These are phyloP conservation scores for Takifugu bimaculatus DNA, from an alignment of 2,113 vertebrate species.

Conservation along the genomic window DNA sequence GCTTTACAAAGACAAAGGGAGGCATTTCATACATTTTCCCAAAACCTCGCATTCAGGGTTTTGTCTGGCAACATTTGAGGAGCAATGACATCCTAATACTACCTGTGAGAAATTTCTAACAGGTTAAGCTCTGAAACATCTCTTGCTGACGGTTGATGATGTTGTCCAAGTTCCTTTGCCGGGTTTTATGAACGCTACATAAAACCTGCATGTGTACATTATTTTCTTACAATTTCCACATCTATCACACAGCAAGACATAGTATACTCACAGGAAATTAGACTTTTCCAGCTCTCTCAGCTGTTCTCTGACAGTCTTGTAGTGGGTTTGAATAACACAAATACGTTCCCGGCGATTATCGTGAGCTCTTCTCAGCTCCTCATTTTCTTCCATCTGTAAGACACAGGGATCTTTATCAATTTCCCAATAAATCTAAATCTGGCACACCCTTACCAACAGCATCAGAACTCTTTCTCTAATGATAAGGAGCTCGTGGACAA, in stretches of 20 bases:
- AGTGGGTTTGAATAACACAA: slow-evolving; percentile 85
- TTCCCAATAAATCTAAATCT: no score
- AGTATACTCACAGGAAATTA: slow-evolving; percentile 77
- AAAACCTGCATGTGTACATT: background rate
- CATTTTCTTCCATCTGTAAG: slow-evolving; percentile 80
- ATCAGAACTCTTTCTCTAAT: slow-evolving; percentile 13
- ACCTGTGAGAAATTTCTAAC: slow-evolving; percentile 52
- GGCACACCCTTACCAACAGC: background rate
- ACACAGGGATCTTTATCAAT: slow-evolving; percentile 24
- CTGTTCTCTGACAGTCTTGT: slow-evolving; percentile 83
- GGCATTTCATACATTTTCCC: slow-evolving; percentile 42
- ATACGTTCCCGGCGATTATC: slow-evolving; percentile 79
- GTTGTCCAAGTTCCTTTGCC: slow-evolving; percentile 20
- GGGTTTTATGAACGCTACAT: background rate
- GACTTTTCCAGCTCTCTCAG: slow-evolving; percentile 82
- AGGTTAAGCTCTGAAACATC: slow-evolving; percentile 35
- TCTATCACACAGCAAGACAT: background rate
- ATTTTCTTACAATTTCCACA: background rate
- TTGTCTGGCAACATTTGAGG: slow-evolving; percentile 52
- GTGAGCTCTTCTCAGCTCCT: slow-evolving; percentile 82
- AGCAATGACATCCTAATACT: slow-evolving; percentile 43
- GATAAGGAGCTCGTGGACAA: slow-evolving; percentile 56
- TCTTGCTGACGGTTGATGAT: slow-evolving; percentile 20
- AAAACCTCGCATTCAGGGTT: slow-evolving; percentile 48
- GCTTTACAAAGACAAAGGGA: slow-evolving; percentile 54